These are phyloP conservation scores for Hetaerina americana DNA, from an alignment of 1,140 invertebrate species.

Conservation along the genomic window DNA sequence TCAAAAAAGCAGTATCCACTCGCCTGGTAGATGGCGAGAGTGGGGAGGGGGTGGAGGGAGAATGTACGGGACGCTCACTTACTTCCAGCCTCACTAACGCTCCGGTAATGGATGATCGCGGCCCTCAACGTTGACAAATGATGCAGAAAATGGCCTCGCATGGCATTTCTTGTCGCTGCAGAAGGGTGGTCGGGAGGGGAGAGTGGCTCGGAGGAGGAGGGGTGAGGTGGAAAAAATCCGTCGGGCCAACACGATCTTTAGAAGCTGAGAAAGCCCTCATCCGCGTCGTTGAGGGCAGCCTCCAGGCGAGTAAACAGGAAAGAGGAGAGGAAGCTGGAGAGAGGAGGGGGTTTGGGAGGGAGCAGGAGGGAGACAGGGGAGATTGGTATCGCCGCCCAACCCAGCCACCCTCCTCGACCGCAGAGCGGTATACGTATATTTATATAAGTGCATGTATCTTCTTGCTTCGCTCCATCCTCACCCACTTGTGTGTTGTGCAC, in stretches of 20 bases:
- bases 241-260: neutral
- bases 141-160: neutral
- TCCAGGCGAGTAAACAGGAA: neutral
- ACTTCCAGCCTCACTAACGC: neutral
- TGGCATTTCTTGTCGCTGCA: too few relatives aligned
- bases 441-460: too few relatives aligned
- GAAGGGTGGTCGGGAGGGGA: too few relatives aligned
- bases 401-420: too few relatives aligned
- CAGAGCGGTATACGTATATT: too few relatives aligned
- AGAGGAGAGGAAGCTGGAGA: too few relatives aligned
- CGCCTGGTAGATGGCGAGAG: too few relatives aligned
- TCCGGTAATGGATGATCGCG: neutral
- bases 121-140: neutral
- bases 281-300: too few relatives aligned
- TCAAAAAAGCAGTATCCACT: too few relatives aligned
- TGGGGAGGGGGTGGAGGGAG: too few relatives aligned
- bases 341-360: too few relatives aligned
- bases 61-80: too few relatives aligned
- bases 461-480: neutral
- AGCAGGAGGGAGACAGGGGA: neutral
- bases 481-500: neutral
- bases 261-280: neutral
- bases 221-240: neutral
- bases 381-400: neutral
- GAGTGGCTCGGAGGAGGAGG: neutral